Evolutionary conservation across 1,140 invertebrate species (phyloP).

Genomic region (Drosophila sechellia): DNA sequence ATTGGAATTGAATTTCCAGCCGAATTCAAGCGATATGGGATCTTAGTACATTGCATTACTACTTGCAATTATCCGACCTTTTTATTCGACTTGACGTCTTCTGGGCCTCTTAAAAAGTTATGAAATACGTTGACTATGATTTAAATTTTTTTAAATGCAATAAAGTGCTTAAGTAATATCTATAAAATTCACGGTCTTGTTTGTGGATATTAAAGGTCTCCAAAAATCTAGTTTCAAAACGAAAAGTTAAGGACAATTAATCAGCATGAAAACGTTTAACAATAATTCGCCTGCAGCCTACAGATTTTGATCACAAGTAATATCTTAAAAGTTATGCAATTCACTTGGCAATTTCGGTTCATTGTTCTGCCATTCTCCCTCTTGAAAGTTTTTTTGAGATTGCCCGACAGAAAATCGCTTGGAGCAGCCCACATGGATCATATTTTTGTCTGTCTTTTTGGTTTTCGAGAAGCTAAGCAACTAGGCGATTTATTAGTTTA

Average conservation of each 20-base stretch:
- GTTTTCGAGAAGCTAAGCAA: constrained; percentile 9
- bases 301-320: constrained; percentile 26
- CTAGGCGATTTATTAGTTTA: constrained; percentile 46
- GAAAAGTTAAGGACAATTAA: constrained; percentile 7
- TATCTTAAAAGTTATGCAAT: constrained; percentile 37
- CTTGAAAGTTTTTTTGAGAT: constrained; percentile 10
- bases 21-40: constrained; percentile 4
- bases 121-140: neutral
- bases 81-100: neutral
- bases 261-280: constrained; percentile 11
- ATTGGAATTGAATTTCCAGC: constrained; percentile 3
- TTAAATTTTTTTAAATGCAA: neutral
- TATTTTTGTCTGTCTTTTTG: neutral
- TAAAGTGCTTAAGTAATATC: no score
- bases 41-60: neutral
- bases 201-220: no score
- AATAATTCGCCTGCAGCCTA: constrained; percentile 16
- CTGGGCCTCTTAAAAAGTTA: neutral
- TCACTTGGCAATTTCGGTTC: constrained; percentile 27
- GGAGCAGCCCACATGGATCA: neutral
- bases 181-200: no score
- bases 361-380: constrained; percentile 46
- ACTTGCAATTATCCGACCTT: constrained; percentile 20
- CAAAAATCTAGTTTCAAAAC: neutral
- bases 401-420: constrained; percentile 12